Evolutionary conservation across 2,113 vertebrate species (phyloP).

Genomic region (Perccottus glenii): DNA sequence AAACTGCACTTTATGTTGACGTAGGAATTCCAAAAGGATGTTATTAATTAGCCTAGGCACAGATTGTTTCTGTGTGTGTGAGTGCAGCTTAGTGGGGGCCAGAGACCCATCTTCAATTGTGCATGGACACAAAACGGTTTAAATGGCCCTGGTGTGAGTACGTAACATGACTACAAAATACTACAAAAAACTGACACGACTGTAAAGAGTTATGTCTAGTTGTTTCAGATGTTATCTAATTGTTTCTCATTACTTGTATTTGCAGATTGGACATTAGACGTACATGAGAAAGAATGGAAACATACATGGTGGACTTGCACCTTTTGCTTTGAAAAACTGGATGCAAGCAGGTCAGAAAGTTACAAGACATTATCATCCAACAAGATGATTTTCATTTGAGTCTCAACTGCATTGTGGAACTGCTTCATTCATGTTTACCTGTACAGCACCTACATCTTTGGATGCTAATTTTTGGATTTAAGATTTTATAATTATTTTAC

Average conservation of each 20-base stretch:
- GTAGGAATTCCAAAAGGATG: too few species aligned
- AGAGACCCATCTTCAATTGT: too few species aligned
- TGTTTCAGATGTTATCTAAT: neutral
- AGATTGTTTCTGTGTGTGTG: too few species aligned
- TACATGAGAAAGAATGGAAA: too few species aligned
- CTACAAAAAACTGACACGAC: too few species aligned
- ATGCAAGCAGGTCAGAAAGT: neutral
- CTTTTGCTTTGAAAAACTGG: neutral
- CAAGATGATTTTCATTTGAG: constrained; percentile 1
- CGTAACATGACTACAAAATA: too few species aligned
- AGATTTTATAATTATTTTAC: neutral
- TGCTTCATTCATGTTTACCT: neutral
- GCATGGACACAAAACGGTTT: too few species aligned
- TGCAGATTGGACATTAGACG: neutral
- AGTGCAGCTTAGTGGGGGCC: too few species aligned
- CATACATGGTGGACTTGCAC: neutral
- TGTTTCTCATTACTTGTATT: neutral
- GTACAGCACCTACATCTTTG: neutral
- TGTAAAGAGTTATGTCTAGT: neutral
- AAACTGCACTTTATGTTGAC: too few species aligned
- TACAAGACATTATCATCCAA: neutral
- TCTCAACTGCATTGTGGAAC: neutral
- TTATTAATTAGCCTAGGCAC: too few species aligned
- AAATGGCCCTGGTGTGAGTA: too few species aligned
- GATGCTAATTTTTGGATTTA: constrained; percentile 5